These are phyloP conservation scores for Andrena chrysosceles DNA, from an alignment of 2,888 invertebrate genomes.

Conservation along the genomic window DNA sequence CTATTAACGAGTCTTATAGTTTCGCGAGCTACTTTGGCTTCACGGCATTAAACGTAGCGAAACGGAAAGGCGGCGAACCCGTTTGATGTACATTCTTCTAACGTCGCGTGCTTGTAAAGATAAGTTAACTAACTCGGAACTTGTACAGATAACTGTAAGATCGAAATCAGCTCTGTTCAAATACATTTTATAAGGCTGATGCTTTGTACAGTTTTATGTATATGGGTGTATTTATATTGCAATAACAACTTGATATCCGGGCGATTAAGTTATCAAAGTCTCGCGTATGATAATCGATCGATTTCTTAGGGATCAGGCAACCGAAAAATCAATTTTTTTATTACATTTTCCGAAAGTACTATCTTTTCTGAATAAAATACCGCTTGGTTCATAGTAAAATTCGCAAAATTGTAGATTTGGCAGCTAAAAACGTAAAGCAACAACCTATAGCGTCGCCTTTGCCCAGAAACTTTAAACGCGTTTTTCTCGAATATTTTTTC, in stretches of 20 bases:
- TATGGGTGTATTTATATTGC: constrained; percentile 9
- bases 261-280: background rate
- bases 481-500: too few relatives aligned
- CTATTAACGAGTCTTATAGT: constrained; percentile 48
- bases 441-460: too few relatives aligned
- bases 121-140: constrained; percentile 18
- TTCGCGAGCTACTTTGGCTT: constrained; percentile 42
- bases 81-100: constrained; percentile 48
- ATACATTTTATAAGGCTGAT: constrained; percentile 60
- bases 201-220: constrained; percentile 48
- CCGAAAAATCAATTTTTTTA: too few relatives aligned
- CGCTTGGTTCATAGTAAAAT: too few relatives aligned
- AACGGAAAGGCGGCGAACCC: constrained; percentile 17
- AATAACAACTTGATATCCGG: constrained; percentile 1
- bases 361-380: too few relatives aligned
- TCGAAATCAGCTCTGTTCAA: constrained; percentile 28
- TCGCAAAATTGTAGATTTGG: too few relatives aligned
- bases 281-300: constrained; percentile 42
- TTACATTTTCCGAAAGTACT: too few relatives aligned
- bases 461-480: too few relatives aligned
- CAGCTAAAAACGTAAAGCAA: too few relatives aligned
- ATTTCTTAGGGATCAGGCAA: constrained; percentile 32
- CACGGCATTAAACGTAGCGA: constrained; percentile 12
- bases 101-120: constrained; percentile 35
- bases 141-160: constrained; percentile 50